Evolutionary conservation across 2,888 invertebrate species (phyloP).

Genomic region (Nomada hirtipes): DNA sequence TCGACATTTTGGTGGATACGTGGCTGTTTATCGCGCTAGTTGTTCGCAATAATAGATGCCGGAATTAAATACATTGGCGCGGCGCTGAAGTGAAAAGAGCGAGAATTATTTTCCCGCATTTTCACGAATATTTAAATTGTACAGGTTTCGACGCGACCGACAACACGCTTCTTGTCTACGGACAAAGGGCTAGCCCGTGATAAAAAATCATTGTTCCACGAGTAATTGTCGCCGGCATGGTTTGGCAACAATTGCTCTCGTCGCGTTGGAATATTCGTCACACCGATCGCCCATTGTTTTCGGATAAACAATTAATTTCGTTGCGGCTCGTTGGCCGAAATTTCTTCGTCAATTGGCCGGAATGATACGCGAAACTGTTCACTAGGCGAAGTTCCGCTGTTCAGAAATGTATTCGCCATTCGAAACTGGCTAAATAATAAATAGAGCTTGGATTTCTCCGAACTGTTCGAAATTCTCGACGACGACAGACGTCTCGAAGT

Average conservation of each 20-base stretch:
- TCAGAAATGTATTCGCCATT: background rate
- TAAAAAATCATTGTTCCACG: constrained; percentile 41
- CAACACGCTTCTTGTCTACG: background rate
- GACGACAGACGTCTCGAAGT: background rate
- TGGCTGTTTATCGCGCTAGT: background rate
- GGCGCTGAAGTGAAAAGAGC: constrained; percentile 13
- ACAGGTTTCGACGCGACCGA: too few relatives aligned
- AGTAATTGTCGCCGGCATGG: constrained; percentile 22
- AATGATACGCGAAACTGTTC: constrained; percentile 5
- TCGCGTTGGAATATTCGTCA: constrained; percentile 22
- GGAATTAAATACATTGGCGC: constrained; percentile 24
- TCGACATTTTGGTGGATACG: too few relatives aligned
- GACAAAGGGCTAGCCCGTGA: constrained; percentile 30
- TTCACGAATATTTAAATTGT: constrained; percentile 13
- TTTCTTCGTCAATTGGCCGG: background rate
- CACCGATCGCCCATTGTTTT: constrained; percentile 27
- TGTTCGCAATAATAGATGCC: constrained; percentile 1
- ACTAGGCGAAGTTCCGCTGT: background rate
- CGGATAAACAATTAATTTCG: constrained; percentile 41
- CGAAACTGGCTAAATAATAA: background rate
- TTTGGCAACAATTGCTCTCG: constrained; percentile 30
- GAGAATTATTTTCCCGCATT: constrained; percentile 17
- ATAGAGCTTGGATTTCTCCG: too few relatives aligned
- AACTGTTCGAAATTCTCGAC: background rate
- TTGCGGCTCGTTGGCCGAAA: constrained; percentile 7